Base-by-base conservation (phyloP, 2,888 invertebrate genomes). In the Himalopsyche kuldschensis region DNA sequence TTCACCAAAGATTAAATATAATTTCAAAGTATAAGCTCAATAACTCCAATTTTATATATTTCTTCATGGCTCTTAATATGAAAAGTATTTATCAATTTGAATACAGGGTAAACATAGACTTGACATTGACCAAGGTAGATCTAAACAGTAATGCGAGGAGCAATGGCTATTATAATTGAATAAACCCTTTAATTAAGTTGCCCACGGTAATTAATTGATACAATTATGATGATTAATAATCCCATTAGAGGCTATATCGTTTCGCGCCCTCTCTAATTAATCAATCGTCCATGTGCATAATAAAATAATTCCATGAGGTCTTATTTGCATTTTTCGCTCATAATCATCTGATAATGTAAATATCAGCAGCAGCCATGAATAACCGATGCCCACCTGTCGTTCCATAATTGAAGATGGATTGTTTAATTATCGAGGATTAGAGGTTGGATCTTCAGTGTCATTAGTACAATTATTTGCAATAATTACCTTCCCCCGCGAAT, bases 361-460 rank as follows among this genome's bases (percentile, higher is more conserved):
- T 15, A 69, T 24, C 24, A 0, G 41, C 69, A 24, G 30, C 69
- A 69, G 69, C 30, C 69, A 69, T 69, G 69, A 69, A 69, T 27
- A 69, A 27, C 15, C 30, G 69, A 69, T 69, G 69, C 69, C 69
- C 30, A 69, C 69, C 69, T 69, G 69, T 69, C 27, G 27, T 27
- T 27, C 69, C 69, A 69, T 69, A 69, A 69, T 69, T 15, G 15
- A 69, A 69, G 69, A 69, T 69, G 69, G 30, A 69, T 69, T 30
- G 69, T 69, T 69, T 69, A 69, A 69, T 69, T 69, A 69, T 69
- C 69, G 30, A 15, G 30, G 69, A 69, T 69, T 27, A 69, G 69
- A 69, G 69, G 69, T 69, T 69, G 69, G 69, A 69, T 69, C 69
- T 69, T 69, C 69, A 69, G 69, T 69, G 69, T 69, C 69, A 69